A percentile compares a stretch with the other conserved stretches of the same genome.
Conservation (phyloP, 2,888 invertebrate genomes). For the Eupithecia subfuscata region DNA sequence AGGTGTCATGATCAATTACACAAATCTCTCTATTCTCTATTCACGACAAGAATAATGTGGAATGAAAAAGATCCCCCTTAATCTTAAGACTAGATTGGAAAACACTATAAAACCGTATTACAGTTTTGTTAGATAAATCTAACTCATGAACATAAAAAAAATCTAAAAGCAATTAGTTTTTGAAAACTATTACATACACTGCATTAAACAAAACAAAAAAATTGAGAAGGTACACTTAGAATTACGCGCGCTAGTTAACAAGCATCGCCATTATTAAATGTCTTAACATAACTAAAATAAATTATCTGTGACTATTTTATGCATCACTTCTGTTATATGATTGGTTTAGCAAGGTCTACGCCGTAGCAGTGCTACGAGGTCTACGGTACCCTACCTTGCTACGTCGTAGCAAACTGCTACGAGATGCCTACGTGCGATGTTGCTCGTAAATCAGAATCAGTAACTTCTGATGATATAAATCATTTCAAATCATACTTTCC, state of each 20-base stretch:
- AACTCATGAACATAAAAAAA: no score
- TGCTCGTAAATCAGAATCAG: slow-evolving; percentile 11
- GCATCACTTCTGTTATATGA: neutral
- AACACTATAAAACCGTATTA: neutral
- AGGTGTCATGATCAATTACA: no score
- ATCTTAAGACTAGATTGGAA: neutral
- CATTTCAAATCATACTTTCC: neutral
- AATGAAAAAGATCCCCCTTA: neutral
- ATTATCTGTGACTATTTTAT: neutral
- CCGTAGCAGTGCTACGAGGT: slow-evolving; percentile 17
- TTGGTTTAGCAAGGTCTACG: neutral
- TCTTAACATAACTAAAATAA: neutral
- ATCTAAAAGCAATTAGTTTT: neutral
- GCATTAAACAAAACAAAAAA: neutral
- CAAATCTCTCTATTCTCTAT: neutral
- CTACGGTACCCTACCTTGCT: slow-evolving; percentile 10
- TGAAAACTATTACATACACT: neutral
- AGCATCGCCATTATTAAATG: neutral
- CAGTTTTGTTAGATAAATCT: neutral
- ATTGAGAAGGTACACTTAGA: no score
- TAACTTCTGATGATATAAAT: neutral
- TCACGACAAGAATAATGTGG: neutral
- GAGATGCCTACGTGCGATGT: slow-evolving; percentile 22
- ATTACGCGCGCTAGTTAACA: neutral
- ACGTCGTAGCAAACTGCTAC: slow-evolving; percentile 14